Evolutionary conservation across 2,113 vertebrate species (phyloP).

Genomic region (Balaeniceps rex): DNA sequence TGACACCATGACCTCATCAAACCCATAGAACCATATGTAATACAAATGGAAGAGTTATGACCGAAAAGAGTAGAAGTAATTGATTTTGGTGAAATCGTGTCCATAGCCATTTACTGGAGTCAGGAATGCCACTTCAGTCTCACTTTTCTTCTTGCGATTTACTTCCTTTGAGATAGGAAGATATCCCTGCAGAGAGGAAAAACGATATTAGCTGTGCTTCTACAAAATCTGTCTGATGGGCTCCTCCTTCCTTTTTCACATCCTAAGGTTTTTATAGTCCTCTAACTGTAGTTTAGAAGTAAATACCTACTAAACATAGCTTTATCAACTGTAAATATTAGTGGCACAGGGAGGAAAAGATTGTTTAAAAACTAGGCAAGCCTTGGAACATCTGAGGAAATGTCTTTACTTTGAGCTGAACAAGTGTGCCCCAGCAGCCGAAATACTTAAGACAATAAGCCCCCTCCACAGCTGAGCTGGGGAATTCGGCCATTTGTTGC

Average conservation of each 20-base stretch:
- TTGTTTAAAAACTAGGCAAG: too few relatives aligned
- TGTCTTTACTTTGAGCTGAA: too few relatives aligned
- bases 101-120: constrained; percentile 37
- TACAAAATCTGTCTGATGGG: not conserved
- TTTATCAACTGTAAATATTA: constrained; percentile 12
- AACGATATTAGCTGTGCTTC: constrained; percentile 12
- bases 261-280: not conserved
- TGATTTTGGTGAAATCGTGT: constrained; percentile 24
- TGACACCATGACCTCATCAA: constrained; percentile 77
- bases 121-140: constrained; percentile 42
- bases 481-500: too few relatives aligned
- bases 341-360: too few relatives aligned
- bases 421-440: too few relatives aligned
- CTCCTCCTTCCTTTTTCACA: not conserved
- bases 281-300: constrained; percentile 1
- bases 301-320: not conserved
- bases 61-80: constrained; percentile 71
- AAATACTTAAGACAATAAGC: too few relatives aligned
- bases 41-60: constrained; percentile 76
- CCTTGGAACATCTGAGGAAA: too few relatives aligned
- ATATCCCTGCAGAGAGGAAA: constrained; percentile 50
- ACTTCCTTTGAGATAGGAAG: constrained; percentile 65
- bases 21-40: constrained; percentile 74
- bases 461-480: too few relatives aligned
- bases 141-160: constrained; percentile 63